A percentile compares a stretch with the other conserved stretches of the same genome.
phyloP scores from a whole-genome alignment of 2,113 vertebrate genomes.

The Pelusios castaneus region DNA sequence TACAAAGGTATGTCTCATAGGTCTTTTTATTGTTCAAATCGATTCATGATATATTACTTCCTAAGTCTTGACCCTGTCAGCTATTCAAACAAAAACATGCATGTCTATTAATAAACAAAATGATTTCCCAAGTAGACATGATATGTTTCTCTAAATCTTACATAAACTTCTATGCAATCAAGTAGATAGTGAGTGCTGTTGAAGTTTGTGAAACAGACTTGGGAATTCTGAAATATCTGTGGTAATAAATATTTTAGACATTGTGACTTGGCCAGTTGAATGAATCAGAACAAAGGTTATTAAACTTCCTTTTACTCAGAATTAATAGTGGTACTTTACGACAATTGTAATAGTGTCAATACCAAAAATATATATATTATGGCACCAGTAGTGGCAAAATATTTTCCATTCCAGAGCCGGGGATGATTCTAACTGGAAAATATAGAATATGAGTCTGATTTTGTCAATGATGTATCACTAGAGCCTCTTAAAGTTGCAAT shows the following conservation, averaged over 20 bases:
- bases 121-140: constrained; percentile 62
- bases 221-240: constrained; percentile 18
- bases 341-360: constrained; percentile 10
- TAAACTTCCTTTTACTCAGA: not conserved
- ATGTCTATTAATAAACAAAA: constrained; percentile 63
- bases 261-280: not conserved
- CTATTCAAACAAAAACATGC: constrained; percentile 57
- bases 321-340: constrained; percentile 6
- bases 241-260: constrained; percentile 37
- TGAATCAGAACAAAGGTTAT: not conserved
- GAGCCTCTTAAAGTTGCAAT: constrained; percentile 64
- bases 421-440: constrained; percentile 52
- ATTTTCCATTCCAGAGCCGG: not conserved
- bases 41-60: constrained; percentile 16
- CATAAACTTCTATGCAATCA: constrained; percentile 34
- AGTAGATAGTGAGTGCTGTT: constrained; percentile 7
- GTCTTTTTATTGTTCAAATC: constrained; percentile 40
- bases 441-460: constrained; percentile 39
- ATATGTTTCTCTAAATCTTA: constrained; percentile 54
- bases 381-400: not conserved
- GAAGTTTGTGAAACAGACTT: constrained; percentile 42
- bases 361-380: not conserved
- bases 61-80: constrained; percentile 53
- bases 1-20: constrained; percentile 29
- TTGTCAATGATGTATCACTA: constrained; percentile 55